Evolutionary conservation across 2,888 invertebrate species (phyloP), one percentile per base, ranked within the genome.

Genomic region (Epiblema foenella): DNA sequence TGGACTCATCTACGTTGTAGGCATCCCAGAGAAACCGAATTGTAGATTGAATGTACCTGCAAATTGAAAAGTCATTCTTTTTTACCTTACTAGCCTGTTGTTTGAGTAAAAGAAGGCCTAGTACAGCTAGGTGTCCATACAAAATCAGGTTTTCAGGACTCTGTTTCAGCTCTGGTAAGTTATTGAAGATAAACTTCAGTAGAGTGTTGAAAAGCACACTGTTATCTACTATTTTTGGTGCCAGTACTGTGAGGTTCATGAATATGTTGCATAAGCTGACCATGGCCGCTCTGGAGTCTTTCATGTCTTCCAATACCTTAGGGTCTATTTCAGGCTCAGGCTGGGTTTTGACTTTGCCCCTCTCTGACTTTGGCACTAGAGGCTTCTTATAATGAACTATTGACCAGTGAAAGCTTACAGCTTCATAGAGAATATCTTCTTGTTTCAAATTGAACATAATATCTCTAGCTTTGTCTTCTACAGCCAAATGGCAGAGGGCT

Each of bases 21-120:
- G 98, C 98, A 90, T 98, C 98, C 98, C 98, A 98, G 2, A 98
- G 91, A 85, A 98, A 98, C 76, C 98, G 94, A 74, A 98, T 98
- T 17, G 98, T 97, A 1, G 97, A 96, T 85, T 97, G 97, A 75
- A 98, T 97, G 83, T 97, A 98, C 64, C 97, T 95, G 81, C 97
- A 98, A 78, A 98, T 97, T 15, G 97, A 96, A 83, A 97, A 97
- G 83, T 98, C 97, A 86, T 97, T 97, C 83, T 97, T 97, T 85
- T 97, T 97, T 0, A 97, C 95, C 84, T 96, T 96, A 78, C 95
- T 96, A 1, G 97, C 95, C 82, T 97, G 97, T 82, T 98, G 97
- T 82, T 98, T 98, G 0, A 98, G 91, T 49, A 98, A 89, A 17
- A 98, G 90, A 24, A 98, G 89, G 1, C 98, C 98, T 24, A 98